These are phyloP conservation scores for Drosophila macrospina DNA, from an alignment of 2,888 invertebrate species.

Conservation along the genomic window DNA sequence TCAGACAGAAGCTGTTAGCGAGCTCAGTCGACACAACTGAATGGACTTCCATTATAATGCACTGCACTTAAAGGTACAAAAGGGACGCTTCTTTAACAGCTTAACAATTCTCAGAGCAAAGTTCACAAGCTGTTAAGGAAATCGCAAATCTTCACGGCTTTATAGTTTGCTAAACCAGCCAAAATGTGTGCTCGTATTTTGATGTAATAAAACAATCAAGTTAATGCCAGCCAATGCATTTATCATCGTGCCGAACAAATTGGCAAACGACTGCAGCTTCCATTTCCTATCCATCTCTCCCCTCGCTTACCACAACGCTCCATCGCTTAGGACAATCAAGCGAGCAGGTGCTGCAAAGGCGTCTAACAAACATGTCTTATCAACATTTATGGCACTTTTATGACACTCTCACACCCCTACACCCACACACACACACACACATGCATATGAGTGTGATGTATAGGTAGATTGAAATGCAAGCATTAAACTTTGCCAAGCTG, in stretches of 20 bases:
- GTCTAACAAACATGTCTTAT: constrained; percentile 72
- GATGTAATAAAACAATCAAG: constrained; percentile 58
- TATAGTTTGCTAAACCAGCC: constrained; percentile 22
- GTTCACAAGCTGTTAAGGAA: constrained; percentile 43
- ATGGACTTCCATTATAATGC: constrained; percentile 15
- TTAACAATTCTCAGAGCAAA: not conserved
- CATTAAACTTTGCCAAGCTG: constrained; percentile 52
- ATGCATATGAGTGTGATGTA: no score
- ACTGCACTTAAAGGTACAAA: not conserved
- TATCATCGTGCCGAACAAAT: constrained; percentile 53
- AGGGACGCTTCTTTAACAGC: not conserved
- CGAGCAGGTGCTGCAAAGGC: constrained; percentile 36
- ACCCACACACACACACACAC: constrained; percentile 7
- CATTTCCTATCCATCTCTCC: not conserved
- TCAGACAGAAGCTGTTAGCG: constrained; percentile 38
- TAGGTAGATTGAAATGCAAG: not conserved
- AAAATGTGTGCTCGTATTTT: constrained; percentile 2
- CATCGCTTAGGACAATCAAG: constrained; percentile 44
- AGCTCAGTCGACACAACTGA: constrained; percentile 9
- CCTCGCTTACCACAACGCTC: not conserved
- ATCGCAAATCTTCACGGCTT: constrained; percentile 27
- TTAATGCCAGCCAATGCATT: constrained; percentile 52
- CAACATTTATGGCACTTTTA: constrained; percentile 76
- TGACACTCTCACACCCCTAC: constrained; percentile 28
- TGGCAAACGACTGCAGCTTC: constrained; percentile 44